Percentiles rank a stretch among this genome's conserved stretches.
These are phyloP conservation scores for Boloria selene DNA, from an alignment of 2,888 invertebrate species.

Conservation along the genomic window DNA sequence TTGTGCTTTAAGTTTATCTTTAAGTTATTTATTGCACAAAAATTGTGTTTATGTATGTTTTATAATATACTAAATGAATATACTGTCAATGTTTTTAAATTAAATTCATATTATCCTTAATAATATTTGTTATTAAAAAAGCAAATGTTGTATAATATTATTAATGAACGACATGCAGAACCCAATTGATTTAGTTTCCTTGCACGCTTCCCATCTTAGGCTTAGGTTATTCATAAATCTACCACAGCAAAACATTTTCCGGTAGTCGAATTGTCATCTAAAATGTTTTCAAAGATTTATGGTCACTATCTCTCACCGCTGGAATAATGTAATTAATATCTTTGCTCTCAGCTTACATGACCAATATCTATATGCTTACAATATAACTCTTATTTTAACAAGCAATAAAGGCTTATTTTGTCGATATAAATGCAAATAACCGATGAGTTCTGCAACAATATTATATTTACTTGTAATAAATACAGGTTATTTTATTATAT, in stretches of 20 bases:
- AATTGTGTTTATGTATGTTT: too few relatives aligned
- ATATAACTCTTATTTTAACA: slow-evolving; percentile 9
- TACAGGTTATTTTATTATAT: neutral
- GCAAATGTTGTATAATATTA: too few relatives aligned
- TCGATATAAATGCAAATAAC: slow-evolving; percentile 17
- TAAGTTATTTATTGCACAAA: too few relatives aligned
- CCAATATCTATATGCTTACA: slow-evolving; percentile 4
- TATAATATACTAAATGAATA: too few relatives aligned
- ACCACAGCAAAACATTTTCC: slow-evolving; percentile 40
- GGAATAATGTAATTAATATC: slow-evolving; percentile 50
- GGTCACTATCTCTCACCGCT: slow-evolving; percentile 50
- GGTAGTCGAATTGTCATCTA: slow-evolving; percentile 58
- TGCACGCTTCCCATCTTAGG: slow-evolving; percentile 13
- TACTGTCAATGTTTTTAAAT: too few relatives aligned
- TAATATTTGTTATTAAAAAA: too few relatives aligned
- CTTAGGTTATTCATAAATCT: slow-evolving; percentile 28
- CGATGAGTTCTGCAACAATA: slow-evolving; percentile 1
- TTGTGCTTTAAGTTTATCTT: too few relatives aligned
- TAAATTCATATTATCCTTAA: too few relatives aligned
- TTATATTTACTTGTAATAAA: slow-evolving; percentile 2
- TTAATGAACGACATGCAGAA: neutral
- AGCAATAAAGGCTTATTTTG: slow-evolving; percentile 18
- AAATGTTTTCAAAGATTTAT: slow-evolving; percentile 58
- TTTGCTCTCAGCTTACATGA: slow-evolving; percentile 31
- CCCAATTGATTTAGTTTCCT: neutral